Evolutionary conservation across 2,888 invertebrate species (phyloP).

Genomic region (Eupithecia tripunctaria): DNA sequence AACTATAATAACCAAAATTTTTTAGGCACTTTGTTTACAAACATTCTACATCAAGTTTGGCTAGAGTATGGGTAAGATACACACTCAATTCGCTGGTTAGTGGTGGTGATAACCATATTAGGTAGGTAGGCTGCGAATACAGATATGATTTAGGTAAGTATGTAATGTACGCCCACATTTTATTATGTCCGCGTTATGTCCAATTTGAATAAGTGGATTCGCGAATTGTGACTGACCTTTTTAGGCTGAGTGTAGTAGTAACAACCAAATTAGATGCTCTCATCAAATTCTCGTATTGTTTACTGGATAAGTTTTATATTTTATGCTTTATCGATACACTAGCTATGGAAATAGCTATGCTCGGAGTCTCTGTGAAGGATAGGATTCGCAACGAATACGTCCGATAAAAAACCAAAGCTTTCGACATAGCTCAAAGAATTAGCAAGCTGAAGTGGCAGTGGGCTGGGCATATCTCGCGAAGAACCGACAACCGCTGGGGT

Average conservation of each 20-base stretch:
- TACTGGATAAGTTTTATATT: background rate
- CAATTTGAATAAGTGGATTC: conserved; percentile 10
- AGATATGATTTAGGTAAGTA: background rate
- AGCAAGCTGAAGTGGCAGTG: too few species aligned
- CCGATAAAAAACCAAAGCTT: too few species aligned
- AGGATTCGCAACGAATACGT: too few species aligned
- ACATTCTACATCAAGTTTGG: too few species aligned
- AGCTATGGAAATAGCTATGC: too few species aligned
- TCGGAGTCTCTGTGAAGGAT: too few species aligned
- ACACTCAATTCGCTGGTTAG: background rate
- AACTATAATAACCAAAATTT: too few species aligned
- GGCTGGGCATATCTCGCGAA: too few species aligned
- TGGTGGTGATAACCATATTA: conserved; percentile 5
- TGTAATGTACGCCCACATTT: background rate
- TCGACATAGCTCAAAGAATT: too few species aligned
- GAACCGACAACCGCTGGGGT: too few species aligned
- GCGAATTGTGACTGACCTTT: background rate
- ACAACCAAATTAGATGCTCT: background rate
- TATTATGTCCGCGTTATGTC: background rate
- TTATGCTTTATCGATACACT: background rate
- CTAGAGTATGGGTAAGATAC: background rate
- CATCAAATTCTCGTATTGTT: background rate
- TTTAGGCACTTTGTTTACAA: too few species aligned
- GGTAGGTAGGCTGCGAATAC: background rate
- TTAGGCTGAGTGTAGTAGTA: background rate